phyloP scores from a whole-genome alignment of 1,140 invertebrate species.

The Lordiphosa clarofinis region DNA sequence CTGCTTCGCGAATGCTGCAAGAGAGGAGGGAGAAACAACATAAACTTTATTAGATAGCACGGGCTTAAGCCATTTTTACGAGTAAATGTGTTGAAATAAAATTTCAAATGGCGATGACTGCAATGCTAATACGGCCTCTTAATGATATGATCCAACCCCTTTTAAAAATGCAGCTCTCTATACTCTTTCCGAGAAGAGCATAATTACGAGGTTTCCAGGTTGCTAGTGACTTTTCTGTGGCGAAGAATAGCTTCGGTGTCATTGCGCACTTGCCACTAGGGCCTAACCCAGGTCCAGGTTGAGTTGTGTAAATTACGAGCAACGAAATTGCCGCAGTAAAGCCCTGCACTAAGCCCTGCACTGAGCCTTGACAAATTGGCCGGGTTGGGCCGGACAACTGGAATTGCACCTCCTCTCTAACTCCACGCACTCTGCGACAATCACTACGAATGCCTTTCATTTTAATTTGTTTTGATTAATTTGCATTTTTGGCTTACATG shows the following conservation, averaged over 20 bases:
- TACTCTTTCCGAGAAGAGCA: not conserved
- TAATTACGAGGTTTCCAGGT: too few species aligned
- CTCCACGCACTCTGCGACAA: too few species aligned
- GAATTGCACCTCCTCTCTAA: slow-evolving; percentile 17
- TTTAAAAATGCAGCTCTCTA: slow-evolving; percentile 29
- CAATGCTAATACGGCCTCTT: slow-evolving; percentile 57
- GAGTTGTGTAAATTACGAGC: slow-evolving; percentile 21
- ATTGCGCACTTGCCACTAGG: not conserved
- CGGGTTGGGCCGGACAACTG: not conserved
- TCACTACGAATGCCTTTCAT: slow-evolving; percentile 12
- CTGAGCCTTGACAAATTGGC: slow-evolving; percentile 53
- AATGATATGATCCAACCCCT: slow-evolving; percentile 12
- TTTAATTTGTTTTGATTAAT: slow-evolving; percentile 65
- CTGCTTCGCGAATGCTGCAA: slow-evolving; percentile 63
- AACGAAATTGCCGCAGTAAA: slow-evolving; percentile 46
- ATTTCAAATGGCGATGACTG: slow-evolving; percentile 23
- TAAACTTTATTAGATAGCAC: slow-evolving; percentile 58
- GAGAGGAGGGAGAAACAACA: slow-evolving; percentile 51
- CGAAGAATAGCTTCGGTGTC: slow-evolving; percentile 3
- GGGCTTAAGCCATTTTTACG: slow-evolving; percentile 44
- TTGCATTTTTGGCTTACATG: slow-evolving; percentile 40
- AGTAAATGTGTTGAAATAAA: slow-evolving; percentile 45
- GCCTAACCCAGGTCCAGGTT: slow-evolving; percentile 15
- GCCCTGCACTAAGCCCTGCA: slow-evolving; percentile 31
- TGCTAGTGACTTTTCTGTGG: not conserved